Evolutionary conservation across 1,140 invertebrate genomes (phyloP).

Genomic region (Elymnias hypermnestra): DNA sequence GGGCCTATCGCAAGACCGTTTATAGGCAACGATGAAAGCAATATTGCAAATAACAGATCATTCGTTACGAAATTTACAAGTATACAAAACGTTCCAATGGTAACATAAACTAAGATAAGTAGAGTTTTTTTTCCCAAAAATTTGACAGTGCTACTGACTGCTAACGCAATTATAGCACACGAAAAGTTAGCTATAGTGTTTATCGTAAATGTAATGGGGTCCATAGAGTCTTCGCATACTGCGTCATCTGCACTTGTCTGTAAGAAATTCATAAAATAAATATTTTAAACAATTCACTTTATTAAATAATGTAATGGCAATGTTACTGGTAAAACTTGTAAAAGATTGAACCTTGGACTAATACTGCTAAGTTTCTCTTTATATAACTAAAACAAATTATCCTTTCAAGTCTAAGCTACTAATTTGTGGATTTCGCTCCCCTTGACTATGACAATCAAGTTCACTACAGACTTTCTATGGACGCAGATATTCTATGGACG

Average conservation of each 20-base stretch:
- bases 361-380: too few relatives aligned
- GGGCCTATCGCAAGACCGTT: constrained; percentile 50
- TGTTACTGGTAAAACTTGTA: too few relatives aligned
- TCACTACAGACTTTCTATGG: too few relatives aligned
- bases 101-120: constrained; percentile 33
- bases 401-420: too few relatives aligned
- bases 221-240: constrained; percentile 46
- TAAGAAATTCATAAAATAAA: constrained; percentile 13
- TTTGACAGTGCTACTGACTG: constrained; percentile 40
- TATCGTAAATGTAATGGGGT: constrained; percentile 44
- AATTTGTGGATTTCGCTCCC: too few relatives aligned
- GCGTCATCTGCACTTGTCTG: constrained; percentile 28
- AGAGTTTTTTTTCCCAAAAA: constrained; percentile 56
- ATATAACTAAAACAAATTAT: too few relatives aligned
- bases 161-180: constrained; percentile 42
- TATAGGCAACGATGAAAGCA: constrained; percentile 46
- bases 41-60: constrained; percentile 49
- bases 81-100: constrained; percentile 44
- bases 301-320: neutral
- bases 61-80: constrained; percentile 50
- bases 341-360: too few relatives aligned
- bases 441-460: too few relatives aligned
- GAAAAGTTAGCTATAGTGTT: constrained; percentile 42
- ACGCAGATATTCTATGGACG: too few relatives aligned
- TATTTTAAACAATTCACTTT: constrained; percentile 6